Evolutionary conservation across 2,797 vertebrate species (phyloP).

Genomic region (Lacerta agilis): DNA sequence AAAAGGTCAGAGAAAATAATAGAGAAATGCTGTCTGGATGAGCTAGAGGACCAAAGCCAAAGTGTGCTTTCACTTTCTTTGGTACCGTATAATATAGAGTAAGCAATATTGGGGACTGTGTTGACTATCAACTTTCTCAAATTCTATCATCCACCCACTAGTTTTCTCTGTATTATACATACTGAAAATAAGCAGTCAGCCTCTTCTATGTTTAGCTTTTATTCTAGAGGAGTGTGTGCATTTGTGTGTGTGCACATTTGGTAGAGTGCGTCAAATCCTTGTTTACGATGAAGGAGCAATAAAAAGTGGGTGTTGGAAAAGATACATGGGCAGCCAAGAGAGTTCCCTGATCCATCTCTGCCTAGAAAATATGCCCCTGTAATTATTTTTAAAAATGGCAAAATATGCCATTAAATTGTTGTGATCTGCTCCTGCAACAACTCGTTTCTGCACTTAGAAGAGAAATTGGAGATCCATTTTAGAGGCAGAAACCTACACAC

Average conservation of each 20-base stretch:
- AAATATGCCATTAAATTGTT: neutral
- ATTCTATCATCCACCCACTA: constrained; percentile 68
- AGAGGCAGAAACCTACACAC: constrained; percentile 41
- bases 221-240: neutral
- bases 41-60: constrained; percentile 57
- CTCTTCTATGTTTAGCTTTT: constrained; percentile 62
- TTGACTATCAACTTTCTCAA: constrained; percentile 70
- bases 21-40: constrained; percentile 49
- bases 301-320: constrained; percentile 55
- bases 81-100: constrained; percentile 54
- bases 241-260: neutral
- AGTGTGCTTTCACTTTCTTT: constrained; percentile 49
- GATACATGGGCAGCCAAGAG: constrained; percentile 35
- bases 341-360: constrained; percentile 34
- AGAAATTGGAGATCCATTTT: constrained; percentile 45
- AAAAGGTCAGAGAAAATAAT: constrained; percentile 51
- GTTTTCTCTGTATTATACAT: constrained; percentile 70
- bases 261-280: constrained; percentile 66
- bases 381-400: neutral
- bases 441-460: constrained; percentile 45
- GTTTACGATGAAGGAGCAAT: constrained; percentile 57
- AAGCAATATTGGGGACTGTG: constrained; percentile 50
- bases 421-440: constrained; percentile 15
- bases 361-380: neutral
- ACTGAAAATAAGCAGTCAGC: constrained; percentile 75